These are phyloP conservation scores for Drosophila prosaltans DNA, from an alignment of 1,140 invertebrate genomes.

Conservation along the genomic window DNA sequence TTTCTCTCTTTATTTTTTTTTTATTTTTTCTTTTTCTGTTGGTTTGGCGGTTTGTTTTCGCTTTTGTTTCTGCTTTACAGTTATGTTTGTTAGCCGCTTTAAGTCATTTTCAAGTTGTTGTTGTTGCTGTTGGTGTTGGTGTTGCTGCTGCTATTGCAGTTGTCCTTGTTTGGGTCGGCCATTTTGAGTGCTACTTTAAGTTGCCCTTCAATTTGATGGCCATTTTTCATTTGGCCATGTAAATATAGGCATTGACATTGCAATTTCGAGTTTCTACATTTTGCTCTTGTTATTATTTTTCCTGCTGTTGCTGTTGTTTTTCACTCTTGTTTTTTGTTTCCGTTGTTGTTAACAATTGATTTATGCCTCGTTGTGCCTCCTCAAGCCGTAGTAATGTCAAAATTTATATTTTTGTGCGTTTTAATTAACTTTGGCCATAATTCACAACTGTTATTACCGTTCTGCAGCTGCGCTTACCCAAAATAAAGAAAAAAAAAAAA, in stretches of 20 bases:
- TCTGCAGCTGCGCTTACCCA: slow-evolving; percentile 39
- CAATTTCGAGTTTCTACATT: slow-evolving; percentile 35
- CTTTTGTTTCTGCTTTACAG: slow-evolving; percentile 23
- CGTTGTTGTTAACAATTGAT: slow-evolving; percentile 48
- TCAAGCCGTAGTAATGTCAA: slow-evolving; percentile 14
- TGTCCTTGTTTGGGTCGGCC: slow-evolving; percentile 33
- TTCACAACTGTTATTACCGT: slow-evolving; percentile 41
- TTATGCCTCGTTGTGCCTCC: slow-evolving; percentile 36
- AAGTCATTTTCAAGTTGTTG: slow-evolving; percentile 43
- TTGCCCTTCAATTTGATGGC: slow-evolving; percentile 56
- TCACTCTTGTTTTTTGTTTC: not conserved
- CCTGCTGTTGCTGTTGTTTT: slow-evolving; percentile 4
- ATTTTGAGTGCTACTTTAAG: slow-evolving; percentile 23
- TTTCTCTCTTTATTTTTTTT: slow-evolving; percentile 16
- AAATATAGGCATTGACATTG: slow-evolving; percentile 74
- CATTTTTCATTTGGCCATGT: slow-evolving; percentile 71
- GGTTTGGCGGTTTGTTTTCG: slow-evolving; percentile 4
- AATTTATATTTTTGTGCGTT: slow-evolving; percentile 28
- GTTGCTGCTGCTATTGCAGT: slow-evolving; percentile 32
- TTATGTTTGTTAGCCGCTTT: slow-evolving; percentile 50
- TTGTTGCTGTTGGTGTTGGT: slow-evolving; percentile 12
- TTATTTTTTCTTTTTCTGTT: slow-evolving; percentile 29
- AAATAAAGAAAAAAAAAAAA: not conserved
- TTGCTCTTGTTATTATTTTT: slow-evolving; percentile 41
- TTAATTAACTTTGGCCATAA: slow-evolving; percentile 66